Evolutionary conservation across 2,797 vertebrate species (phyloP).

Genomic region (Sebastolobus altivelis): DNA sequence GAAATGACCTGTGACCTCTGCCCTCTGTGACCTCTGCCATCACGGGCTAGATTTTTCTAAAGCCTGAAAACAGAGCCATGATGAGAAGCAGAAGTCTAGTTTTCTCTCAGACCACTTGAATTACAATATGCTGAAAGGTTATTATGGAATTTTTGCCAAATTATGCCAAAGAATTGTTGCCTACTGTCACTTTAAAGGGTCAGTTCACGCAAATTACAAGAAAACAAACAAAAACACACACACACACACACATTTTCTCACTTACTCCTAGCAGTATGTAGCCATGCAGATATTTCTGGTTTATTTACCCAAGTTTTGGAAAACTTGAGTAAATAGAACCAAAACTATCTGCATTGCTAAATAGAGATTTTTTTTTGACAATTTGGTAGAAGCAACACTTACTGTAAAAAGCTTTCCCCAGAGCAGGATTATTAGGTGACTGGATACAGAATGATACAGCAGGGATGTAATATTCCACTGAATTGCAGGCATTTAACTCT

Average conservation of each 20-base stretch:
- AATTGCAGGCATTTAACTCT: slow-evolving; percentile 37
- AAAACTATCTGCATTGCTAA: neutral
- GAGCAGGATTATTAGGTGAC: neutral
- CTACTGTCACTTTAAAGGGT: no score
- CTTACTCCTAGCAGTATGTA: neutral
- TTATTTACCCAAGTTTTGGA: neutral
- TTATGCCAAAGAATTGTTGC: no score
- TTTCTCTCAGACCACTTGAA: no score
- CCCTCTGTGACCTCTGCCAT: no score
- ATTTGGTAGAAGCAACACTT: neutral
- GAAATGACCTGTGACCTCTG: no score
- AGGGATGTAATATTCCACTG: slow-evolving; percentile 5
- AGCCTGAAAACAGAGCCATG: no score
- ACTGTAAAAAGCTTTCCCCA: neutral
- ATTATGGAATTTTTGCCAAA: no score
- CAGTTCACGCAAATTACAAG: no score
- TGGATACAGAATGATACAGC: slow-evolving; percentile 5
- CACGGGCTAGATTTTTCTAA: no score
- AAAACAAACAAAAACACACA: neutral
- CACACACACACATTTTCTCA: neutral
- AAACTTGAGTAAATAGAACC: neutral
- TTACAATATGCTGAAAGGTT: no score
- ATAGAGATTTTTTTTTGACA: neutral
- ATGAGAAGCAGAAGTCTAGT: no score
- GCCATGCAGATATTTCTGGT: slow-evolving; percentile 7